Base-by-base conservation (phyloP, 2,797 vertebrate genomes). In the Siniperca undulata region DNA sequence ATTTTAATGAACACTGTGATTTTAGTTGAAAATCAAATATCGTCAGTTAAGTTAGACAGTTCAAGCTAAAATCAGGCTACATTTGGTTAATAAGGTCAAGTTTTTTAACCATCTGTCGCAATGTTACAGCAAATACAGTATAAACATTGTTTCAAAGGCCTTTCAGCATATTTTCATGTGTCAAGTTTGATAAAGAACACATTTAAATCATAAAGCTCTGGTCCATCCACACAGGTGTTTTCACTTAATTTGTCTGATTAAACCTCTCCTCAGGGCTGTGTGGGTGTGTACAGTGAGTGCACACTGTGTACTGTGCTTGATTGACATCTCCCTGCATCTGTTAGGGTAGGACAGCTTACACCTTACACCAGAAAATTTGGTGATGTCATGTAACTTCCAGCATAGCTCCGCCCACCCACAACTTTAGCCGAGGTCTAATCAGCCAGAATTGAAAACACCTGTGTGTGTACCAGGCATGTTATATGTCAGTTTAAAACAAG, bases 81-180 rank as follows among this genome's bases (percentile, higher is more conserved):
- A 38, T 27, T 48, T 19, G 13, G 20, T 13, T 48, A 17, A 24
- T 48, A 36, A 67, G 30, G 36, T 64, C 12, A 50, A 0, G 7
- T 19, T 24, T 55, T 68, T 59, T 12, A 61, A 50, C 9, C 14
- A 30, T 60, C 70, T 22, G 17, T 59, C 4, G 5, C 3, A 16
- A 27, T 27, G 4, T 66, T 34, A 36, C 19, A 58, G 42, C 44
- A 55, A 11, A 17, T 52, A 40, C 19, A 42, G 24, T 36, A 4
- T 14, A 24, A 24, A 10, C 19, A 42, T 9, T 42, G 27, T 67
- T 46, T 40, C 70, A 53, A 44, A n/a, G 9, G 30, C 14, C 62
- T 80, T 67, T 40, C 70, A 59, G 61, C 17, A n/a, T 50, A 3
- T 74, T 68, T 80, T 46, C 56, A 61, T 36, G 10, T 36, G 22